Conservation (phyloP, 2,888 invertebrate genomes). For the Eudasyphora cyanicolor region DNA sequence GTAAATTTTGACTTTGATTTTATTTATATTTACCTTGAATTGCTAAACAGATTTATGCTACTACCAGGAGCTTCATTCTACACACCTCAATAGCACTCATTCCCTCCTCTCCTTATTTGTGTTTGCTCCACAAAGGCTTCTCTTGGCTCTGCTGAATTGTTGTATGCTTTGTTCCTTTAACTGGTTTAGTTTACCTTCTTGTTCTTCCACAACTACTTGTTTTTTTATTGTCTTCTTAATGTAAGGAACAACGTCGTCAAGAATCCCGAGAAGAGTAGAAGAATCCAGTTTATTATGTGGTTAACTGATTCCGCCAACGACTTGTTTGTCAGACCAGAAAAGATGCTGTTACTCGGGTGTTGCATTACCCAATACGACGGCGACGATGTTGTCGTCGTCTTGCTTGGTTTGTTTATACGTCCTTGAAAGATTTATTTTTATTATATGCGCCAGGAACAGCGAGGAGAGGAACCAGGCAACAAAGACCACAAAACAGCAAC, state of each 20-base stretch:
- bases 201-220: neutral
- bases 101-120: no score
- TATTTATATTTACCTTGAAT: neutral
- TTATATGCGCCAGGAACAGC: slow-evolving; percentile 32
- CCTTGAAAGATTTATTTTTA: slow-evolving; percentile 65
- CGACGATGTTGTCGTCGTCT: neutral
- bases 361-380: slow-evolving; percentile 37
- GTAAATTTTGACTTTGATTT: neutral
- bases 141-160: neutral
- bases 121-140: no score
- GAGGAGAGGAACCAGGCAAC: slow-evolving; percentile 8
- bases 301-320: neutral
- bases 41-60: neutral
- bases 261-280: neutral
- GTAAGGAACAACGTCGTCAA: neutral
- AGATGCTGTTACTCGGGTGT: slow-evolving; percentile 36
- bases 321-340: slow-evolving; percentile 43
- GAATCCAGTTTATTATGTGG: neutral
- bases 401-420: slow-evolving; percentile 45
- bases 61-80: no score
- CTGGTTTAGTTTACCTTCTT: neutral
- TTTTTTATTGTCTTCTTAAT: slow-evolving; percentile 22
- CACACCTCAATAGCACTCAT: no score
- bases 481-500: slow-evolving; percentile 11
- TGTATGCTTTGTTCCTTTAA: neutral